Base-by-base conservation (phyloP, 2,797 vertebrate genomes). In the Dendrocincla tyrannina region DNA sequence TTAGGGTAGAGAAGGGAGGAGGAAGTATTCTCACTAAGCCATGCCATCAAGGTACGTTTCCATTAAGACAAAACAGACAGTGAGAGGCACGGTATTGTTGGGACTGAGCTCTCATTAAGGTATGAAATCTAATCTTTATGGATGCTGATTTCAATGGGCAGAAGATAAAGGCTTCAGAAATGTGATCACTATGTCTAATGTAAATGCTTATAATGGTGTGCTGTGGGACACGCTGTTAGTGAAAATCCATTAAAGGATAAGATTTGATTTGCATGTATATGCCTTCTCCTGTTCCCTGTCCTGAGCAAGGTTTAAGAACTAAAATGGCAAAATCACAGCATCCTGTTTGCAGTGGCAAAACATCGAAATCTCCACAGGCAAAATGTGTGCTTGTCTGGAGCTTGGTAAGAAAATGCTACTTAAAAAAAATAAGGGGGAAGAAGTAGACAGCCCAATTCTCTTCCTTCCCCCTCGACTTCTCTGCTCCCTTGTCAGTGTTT, bases 161-260 rank as follows among this genome's bases (percentile, higher is more conserved):
- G 30, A 91, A 89, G 58, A 91, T 83, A 92, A 94, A 88, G 69
- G 66, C 75, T 94, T 95, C 82, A 91, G 95, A 96, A 95, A 91
- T 85, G 74, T 85, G 88, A 96, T 95, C 70, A 70, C 55, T 44
- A 15, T 84, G 77, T 90, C 77, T 94, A 82, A 91, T 81, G 66
- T 89, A 91, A 94, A 82, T 92, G 91, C 79, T 77, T 63, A 49
- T 92, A 89, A 91, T 84, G 74, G 52, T 93, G 88, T 85, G 68
- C 79, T 82, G 68, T 77, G 89, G 79, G 87, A 92, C 69, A 73
- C 4, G 22, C 62, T 91, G 67, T 90, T 88, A 96, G 94, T 81
- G 52, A 88, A 95, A 91, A 89, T 87, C 85, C 89, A 95, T 97
- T 95, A 95, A 89, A 84, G 83, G 56, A 69, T 90, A 81, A 63